These are phyloP conservation scores for Leptobrachium ailaonicum DNA, from an alignment of 2,113 vertebrate genomes.

Conservation along the genomic window DNA sequence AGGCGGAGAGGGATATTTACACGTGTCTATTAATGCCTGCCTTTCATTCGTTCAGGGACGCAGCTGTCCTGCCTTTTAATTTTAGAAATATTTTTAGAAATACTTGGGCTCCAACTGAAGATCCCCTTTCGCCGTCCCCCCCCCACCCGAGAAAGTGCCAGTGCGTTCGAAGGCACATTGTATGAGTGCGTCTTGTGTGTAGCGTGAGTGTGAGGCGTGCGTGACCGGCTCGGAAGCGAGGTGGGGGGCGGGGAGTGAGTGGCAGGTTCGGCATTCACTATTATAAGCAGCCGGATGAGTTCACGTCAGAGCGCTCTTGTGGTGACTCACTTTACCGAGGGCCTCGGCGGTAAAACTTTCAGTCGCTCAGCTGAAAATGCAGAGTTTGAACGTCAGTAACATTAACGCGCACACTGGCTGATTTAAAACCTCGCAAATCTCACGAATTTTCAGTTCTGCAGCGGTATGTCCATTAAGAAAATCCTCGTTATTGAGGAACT, in stretches of 20 bases:
- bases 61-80: conserved; percentile 28
- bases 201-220: not conserved
- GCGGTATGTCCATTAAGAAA: too few species aligned
- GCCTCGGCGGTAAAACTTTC: too few species aligned
- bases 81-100: conserved; percentile 41
- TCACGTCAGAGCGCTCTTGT: conserved; percentile 1
- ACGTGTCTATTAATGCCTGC: not conserved
- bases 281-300: conserved; percentile 34
- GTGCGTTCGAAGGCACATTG: not conserved
- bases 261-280: conserved; percentile 26
- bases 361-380: too few species aligned
- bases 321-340: not conserved
- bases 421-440: too few species aligned
- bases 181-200: not conserved
- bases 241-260: too few species aligned
- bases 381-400: too few species aligned
- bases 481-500: too few species aligned
- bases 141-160: not conserved
- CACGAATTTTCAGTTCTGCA: too few species aligned
- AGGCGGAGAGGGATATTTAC: not conserved
- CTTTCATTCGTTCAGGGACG: conserved; percentile 1
- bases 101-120: conserved; percentile 18
- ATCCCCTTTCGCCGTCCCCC: not conserved
- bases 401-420: too few species aligned
- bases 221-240: not conserved